Evolutionary conservation across 2,888 invertebrate genomes (phyloP), one percentile per base, ranked within the genome.

Genomic region (Eupithecia vulgata): DNA sequence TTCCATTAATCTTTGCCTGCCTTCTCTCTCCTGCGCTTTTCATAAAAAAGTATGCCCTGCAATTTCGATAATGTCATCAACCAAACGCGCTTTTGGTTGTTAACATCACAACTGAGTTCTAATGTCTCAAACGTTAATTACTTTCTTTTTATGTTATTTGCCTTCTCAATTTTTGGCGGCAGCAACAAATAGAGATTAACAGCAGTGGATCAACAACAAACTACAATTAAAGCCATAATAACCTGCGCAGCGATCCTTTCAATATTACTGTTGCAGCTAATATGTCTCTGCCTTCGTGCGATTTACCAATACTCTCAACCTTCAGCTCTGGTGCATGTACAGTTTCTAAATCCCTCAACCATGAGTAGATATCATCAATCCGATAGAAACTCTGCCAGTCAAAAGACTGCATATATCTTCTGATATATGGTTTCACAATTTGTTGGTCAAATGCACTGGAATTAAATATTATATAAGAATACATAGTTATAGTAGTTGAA

Each of bases 371-470:
- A 74, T 95, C 95, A 0, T 94, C 88, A 25, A 96, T 82, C 0
- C 89, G 90, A 80, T 95, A 94, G 81, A 95, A 97, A n/a, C 88
- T 91, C 0, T 84, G 90, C 95, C 96, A 96, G 69, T 87, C 82
- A 70, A 85, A 91, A 0, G 88, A 81, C 0, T 81, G 81, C 82
- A 86, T 85, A 34, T 84, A 82, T 35, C 88, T 82, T 71, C 88
- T 83, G 13, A 84, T 80, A 67, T 90, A 90, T 0, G 82, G 71
- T 68, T 83, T 85, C 0, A 88, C 85, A 6, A 83, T 87, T 82
- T 90, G 90, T 70, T 78, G 73, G 66, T 90, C 87, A 66, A 91
- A 87, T 0, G 85, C 87, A 4, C 90, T 90, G 73, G 1, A 68
- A 72, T 25, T n/a, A 21, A 1, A 57, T 10, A 57, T 52, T 13